These are phyloP conservation scores for Pantherophis alleghaniensis DNA, from an alignment of 2,797 vertebrate species.

Conservation along the genomic window DNA sequence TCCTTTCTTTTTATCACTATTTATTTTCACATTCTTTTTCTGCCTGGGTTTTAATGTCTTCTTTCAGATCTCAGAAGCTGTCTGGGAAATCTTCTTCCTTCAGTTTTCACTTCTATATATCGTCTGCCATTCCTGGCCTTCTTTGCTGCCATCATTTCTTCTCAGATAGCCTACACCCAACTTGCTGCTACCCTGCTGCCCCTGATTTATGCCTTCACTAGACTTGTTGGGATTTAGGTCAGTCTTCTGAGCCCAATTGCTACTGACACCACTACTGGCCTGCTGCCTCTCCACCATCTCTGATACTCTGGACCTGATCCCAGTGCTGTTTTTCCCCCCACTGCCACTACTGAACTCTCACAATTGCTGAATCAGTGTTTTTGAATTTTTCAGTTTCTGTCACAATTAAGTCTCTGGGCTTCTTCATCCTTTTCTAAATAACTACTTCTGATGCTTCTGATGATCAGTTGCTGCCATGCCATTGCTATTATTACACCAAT, in stretches of 20 bases:
- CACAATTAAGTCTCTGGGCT: background rate
- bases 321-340: background rate
- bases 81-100: too few species aligned
- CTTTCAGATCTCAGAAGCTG: too few species aligned
- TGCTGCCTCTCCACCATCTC: background rate
- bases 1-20: background rate
- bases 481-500: background rate
- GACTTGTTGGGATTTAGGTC: background rate
- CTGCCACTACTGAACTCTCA: background rate
- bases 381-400: background rate
- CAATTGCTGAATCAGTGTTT: background rate
- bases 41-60: background rate
- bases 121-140: background rate
- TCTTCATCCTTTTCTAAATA: background rate
- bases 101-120: background rate
- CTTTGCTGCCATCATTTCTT: background rate
- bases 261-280: background rate
- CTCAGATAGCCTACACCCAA: background rate
- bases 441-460: background rate
- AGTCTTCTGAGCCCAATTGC: background rate
- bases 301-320: background rate
- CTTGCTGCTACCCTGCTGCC: background rate
- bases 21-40: background rate
- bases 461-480: background rate
- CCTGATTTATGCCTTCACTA: background rate